Percentiles rank a stretch among this genome's conserved stretches.
Conservation (phyloP, 2,888 invertebrate genomes). For the Lathronympha strigana region DNA sequence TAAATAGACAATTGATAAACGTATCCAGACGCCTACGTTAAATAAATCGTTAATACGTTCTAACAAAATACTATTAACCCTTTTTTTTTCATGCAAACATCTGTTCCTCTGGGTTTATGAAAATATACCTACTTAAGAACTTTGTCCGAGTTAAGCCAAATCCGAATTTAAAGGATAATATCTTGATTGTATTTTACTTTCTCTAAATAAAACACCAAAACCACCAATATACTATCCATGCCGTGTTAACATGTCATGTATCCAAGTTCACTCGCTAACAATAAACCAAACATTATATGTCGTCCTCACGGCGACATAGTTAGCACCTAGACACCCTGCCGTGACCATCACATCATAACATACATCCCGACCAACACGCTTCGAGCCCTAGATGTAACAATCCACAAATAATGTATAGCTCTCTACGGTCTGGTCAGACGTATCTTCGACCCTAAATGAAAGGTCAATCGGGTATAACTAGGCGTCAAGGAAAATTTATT, state of each 20-base stretch:
- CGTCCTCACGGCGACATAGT: slow-evolving; percentile 30
- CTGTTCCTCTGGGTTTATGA: too few relatives aligned
- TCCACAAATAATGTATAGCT: neutral
- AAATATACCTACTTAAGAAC: too few relatives aligned
- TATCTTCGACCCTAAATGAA: slow-evolving; percentile 33
- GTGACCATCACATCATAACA: slow-evolving; percentile 39
- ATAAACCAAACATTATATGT: slow-evolving; percentile 39
- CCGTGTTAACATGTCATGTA: slow-evolving; percentile 18
- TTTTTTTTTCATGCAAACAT: too few relatives aligned
- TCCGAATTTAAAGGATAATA: too few relatives aligned
- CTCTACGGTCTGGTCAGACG: slow-evolving; percentile 2
- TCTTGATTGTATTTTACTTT: neutral
- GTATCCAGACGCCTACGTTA: too few relatives aligned
- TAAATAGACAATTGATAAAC: too few relatives aligned
- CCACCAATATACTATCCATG: neutral
- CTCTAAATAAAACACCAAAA: neutral
- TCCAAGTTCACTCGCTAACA: slow-evolving; percentile 35
- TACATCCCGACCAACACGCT: slow-evolving; percentile 9
- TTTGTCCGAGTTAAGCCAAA: too few relatives aligned
- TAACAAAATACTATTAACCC: too few relatives aligned
- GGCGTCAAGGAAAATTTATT: slow-evolving; percentile 40
- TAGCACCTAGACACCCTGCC: slow-evolving; percentile 38
- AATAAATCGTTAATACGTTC: too few relatives aligned
- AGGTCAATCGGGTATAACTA: slow-evolving; percentile 38
- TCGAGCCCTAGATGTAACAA: neutral